Evolutionary conservation across 1,140 invertebrate species (phyloP).

Genomic region (Cydia splendana): DNA sequence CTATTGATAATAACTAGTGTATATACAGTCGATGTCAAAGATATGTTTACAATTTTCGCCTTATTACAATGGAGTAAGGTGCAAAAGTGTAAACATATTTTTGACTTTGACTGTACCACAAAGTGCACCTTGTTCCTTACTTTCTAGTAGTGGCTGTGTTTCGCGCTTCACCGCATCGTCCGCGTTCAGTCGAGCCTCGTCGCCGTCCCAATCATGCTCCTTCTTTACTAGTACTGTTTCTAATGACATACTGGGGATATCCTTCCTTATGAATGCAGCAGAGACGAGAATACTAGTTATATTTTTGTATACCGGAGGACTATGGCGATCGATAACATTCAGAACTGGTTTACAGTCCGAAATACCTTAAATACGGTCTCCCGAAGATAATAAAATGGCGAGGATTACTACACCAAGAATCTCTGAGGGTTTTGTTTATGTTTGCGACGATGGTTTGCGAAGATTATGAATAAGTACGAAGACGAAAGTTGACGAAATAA

Average conservation of each 20-base stretch:
- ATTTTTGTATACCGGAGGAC: neutral
- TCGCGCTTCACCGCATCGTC: neutral
- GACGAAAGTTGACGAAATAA: neutral
- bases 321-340: neutral
- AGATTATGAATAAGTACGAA: neutral
- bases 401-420: neutral
- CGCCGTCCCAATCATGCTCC: neutral
- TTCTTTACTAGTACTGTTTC: neutral
- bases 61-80: too few species aligned
- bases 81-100: too few species aligned
- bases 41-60: too few species aligned
- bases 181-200: neutral
- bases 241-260: neutral
- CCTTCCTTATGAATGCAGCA: neutral
- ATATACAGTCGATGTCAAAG: too few species aligned
- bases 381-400: neutral
- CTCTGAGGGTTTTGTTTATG: neutral
- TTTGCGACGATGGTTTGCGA: neutral
- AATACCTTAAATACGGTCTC: neutral
- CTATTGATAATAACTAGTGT: too few species aligned
- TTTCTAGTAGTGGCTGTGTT: neutral
- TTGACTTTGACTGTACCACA: too few species aligned
- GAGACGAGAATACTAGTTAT: neutral
- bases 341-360: neutral
- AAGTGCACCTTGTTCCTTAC: neutral